Base-by-base conservation (phyloP, 2,888 invertebrate species). In the Sceliomorpha sp. region DNA sequence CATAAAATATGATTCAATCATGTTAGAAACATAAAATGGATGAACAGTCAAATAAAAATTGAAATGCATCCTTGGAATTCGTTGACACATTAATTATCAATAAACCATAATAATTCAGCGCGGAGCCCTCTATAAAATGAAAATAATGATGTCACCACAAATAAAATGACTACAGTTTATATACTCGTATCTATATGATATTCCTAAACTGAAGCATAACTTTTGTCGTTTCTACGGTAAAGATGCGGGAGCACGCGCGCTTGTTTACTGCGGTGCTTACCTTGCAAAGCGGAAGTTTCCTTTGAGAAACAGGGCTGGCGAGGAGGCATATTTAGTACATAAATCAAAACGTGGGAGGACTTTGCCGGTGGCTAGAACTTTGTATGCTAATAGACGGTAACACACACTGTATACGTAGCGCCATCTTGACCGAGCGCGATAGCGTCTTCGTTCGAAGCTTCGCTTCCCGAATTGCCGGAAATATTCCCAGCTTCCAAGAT, bases 251-350 rank as follows among this genome's bases (percentile, higher is more conserved):
- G 60, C 56, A 29, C 55, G 36, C 39, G 34, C 44, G 55, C 56
- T 71, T 71, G 64, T 67, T 68, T 68, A 55, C 67, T 47, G 67
- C 67, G 50, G 39, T 62, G 63, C 59, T 71, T 63, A 50, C 59
- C 58, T 64, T 58, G 71, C 59, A 71, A 71, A 68, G 60, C 68
- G 67, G 66, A 70, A 71, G 70, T 60, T 70, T 62, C 58, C 71
- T 70, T 74, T 58, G 68, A 72, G 71, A 70, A 73, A 66, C 71
- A 71, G 72, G 73, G 70, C 72, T 72, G 74, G 68, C 70, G 73
- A 79, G 76, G 78, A 81, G 87, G 85, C 86, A 87, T 86, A 86
- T 87, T 87, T 85, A 80, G 83, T 84, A 81, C 81, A 86, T 87
- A 86, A 87, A 87, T 87, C 87, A 87, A 81, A 85, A 74, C 77